Conservation (phyloP, 2,113 vertebrate genomes). For the Alligator sinensis region DNA sequence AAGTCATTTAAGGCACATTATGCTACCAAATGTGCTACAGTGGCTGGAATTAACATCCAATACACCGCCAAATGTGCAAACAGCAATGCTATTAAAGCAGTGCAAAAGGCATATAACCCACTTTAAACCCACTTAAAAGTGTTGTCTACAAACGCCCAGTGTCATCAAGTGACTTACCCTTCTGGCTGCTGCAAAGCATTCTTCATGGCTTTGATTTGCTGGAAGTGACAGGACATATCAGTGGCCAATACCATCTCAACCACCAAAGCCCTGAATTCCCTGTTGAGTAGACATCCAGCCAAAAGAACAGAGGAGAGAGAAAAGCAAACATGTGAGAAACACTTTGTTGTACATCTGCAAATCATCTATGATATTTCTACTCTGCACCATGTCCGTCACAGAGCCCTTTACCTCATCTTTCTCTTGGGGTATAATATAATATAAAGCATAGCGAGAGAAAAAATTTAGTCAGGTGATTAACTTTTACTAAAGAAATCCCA, state of each 20-base stretch:
- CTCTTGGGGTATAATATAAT: background rate
- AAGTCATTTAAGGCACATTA: too few relatives aligned
- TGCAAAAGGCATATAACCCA: too few relatives aligned
- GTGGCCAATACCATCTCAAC: constrained; percentile 98
- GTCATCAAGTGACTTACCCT: constrained; percentile 85
- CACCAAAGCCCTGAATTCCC: constrained; percentile 94
- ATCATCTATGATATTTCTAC: constrained; percentile 49
- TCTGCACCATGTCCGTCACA: background rate
- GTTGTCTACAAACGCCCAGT: too few relatives aligned
- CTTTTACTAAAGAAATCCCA: constrained; percentile 7
- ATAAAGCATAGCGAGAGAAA: background rate
- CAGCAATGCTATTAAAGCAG: too few relatives aligned
- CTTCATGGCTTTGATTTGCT: constrained; percentile 98
- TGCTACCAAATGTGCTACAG: too few relatives aligned
- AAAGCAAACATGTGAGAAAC: constrained; percentile 55
- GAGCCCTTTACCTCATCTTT: constrained; percentile 5
- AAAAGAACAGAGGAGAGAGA: constrained; percentile 42
- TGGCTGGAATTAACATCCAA: too few relatives aligned
- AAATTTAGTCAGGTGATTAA: constrained; percentile 47
- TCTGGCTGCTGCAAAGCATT: constrained; percentile 95
- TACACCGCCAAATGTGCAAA: too few relatives aligned
- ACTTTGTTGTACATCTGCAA: constrained; percentile 21
- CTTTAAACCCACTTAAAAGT: too few relatives aligned
- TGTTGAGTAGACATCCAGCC: constrained; percentile 59
- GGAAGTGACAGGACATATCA: constrained; percentile 99